Percentiles rank a stretch among this genome's conserved stretches.
phyloP scores from a whole-genome alignment of 1,140 invertebrate species.

The Trichonephila inaurata region DNA sequence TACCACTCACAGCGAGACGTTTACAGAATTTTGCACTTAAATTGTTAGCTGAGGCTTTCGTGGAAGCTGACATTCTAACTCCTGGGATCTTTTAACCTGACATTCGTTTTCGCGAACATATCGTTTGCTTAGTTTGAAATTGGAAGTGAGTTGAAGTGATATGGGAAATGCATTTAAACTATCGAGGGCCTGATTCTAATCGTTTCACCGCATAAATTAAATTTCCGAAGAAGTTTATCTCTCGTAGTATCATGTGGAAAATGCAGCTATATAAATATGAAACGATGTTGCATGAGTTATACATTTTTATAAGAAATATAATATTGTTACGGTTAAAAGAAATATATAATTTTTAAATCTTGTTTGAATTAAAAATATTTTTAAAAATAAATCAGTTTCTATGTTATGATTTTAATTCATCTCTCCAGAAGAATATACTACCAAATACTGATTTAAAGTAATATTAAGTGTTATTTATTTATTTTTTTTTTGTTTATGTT shows the following conservation, averaged over 20 bases:
- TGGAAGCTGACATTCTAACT: constrained; percentile 44
- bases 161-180: constrained; percentile 20
- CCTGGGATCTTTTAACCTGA: constrained; percentile 68
- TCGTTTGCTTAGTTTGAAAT: constrained; percentile 41
- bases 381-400: too few species aligned
- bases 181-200: not conserved
- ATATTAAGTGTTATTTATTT: too few species aligned
- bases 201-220: not conserved
- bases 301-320: too few species aligned
- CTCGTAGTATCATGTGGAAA: not conserved
- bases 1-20: constrained; percentile 55
- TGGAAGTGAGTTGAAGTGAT: constrained; percentile 22
- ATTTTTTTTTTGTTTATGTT: too few species aligned
- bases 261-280: not conserved
- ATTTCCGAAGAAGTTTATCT: not conserved
- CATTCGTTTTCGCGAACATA: constrained; percentile 46
- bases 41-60: constrained; percentile 54
- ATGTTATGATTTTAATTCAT: too few species aligned
- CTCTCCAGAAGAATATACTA: too few species aligned
- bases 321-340: too few species aligned
- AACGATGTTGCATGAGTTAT: too few species aligned
- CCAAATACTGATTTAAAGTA: too few species aligned
- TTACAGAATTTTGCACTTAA: constrained; percentile 74
- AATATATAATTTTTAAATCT: too few species aligned
- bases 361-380: too few species aligned